Conservation (phyloP, 2,113 vertebrate species). For the Tachuris rubrigastra region DNA sequence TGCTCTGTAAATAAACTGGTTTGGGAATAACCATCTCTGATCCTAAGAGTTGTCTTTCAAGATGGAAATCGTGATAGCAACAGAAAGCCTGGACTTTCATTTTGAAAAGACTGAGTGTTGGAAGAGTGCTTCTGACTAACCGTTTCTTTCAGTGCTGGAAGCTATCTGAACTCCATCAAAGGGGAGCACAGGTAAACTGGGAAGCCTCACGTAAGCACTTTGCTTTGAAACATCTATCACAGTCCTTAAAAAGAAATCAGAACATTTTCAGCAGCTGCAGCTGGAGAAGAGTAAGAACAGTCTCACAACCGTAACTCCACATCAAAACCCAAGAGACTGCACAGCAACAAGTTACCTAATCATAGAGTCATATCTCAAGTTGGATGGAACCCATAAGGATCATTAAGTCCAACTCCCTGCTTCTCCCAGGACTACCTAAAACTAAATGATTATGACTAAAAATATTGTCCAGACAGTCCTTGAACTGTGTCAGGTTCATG, state of each 20-base stretch:
- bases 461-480: not conserved
- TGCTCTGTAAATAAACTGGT: not conserved
- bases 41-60: not conserved
- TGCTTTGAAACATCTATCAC: not conserved
- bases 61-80: not conserved
- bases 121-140: not conserved
- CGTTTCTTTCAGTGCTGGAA: not conserved
- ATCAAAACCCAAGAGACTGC: not conserved
- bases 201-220: not conserved
- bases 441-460: not conserved
- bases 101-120: not conserved
- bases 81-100: not conserved
- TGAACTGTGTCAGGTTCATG: not conserved
- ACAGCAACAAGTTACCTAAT: not conserved
- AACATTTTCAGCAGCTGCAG: not conserved
- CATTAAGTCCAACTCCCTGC: not conserved
- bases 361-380: not conserved
- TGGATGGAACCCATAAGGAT: not conserved
- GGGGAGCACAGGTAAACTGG: not conserved
- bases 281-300: not conserved
- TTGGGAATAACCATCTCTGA: not conserved
- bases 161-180: not conserved
- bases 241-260: not conserved
- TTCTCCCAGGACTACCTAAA: not conserved
- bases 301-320: not conserved